Base-by-base conservation (phyloP, 2,888 invertebrate genomes). In the Dascillus cervinus region DNA sequence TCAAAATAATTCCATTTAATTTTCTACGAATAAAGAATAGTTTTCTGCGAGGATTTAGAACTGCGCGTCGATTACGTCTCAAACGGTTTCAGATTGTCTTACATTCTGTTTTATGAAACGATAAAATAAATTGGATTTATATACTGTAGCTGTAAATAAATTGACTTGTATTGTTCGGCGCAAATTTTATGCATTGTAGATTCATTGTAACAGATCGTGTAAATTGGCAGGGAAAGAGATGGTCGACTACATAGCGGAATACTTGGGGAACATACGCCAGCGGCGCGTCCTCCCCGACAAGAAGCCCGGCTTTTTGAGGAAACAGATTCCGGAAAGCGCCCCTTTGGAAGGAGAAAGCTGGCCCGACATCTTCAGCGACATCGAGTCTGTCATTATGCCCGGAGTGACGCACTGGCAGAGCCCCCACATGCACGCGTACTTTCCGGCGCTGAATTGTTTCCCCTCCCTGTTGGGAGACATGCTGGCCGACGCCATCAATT, bases 161-260 rank as follows among this genome's bases (percentile, higher is more conserved):
- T n/a, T n/a, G n/a, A n/a, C n/a, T n/a, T n/a, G n/a, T n/a, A n/a
- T n/a, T 17, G 13, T 10, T 12, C n/a, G 13, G 14, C 28, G 15
- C 14, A 24, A 23, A 26, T 19, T 37, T 27, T 27, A 10, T 31
- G 6, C 11, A 9, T 17, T n/a, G 4, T 12, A 9, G 11, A 19
- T 4, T 11, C 15, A 9, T 14, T 11, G n/a, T 13, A 17, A 35
- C 10, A 34, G 26, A 35, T 12, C 15, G 13, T 13, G 4, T 28
- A 8, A 4, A 6, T 15, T 29, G 44, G 1, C 61, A 89, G 97
- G 95, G 21, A 96, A 96, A 65, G 91, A 96, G 68, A 85, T 97
- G 83, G 89, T 98, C 37, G 97, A 98, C 67, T 98, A 90, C 64
- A 95, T 98, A 47, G 95, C 95, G 1, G 91, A 97, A 60, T 98